A percentile compares a stretch with the other conserved stretches of the same genome.
Conservation (phyloP, 2,888 invertebrate species). For the Chalcis sispes region DNA sequence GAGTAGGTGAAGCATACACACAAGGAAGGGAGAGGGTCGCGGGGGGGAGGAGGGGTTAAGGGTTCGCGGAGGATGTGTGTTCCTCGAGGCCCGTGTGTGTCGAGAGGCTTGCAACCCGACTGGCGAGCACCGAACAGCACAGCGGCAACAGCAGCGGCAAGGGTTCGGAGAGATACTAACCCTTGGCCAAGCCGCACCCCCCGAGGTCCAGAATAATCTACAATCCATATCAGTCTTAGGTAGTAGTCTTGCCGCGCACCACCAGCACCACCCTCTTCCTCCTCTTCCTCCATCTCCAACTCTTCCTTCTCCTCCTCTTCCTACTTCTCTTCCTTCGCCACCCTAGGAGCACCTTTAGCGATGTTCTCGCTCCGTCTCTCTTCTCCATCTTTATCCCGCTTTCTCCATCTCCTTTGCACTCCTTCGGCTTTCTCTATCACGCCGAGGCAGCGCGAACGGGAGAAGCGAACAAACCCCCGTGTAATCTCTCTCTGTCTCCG, state of each 20-base stretch:
- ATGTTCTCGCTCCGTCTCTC: too few species aligned
- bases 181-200: constrained; percentile 64
- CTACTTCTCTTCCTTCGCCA: constrained; percentile 41
- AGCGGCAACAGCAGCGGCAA: constrained; percentile 34
- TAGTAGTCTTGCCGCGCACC: constrained; percentile 69
- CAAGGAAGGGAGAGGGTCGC: too few species aligned
- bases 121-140: constrained; percentile 15
- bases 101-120: constrained; percentile 6
- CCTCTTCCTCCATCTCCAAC: constrained; percentile 56
- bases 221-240: constrained; percentile 76
- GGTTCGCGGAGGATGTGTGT: not conserved
- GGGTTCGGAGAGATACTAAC: constrained; percentile 60
- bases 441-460: constrained; percentile 9
- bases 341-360: too few species aligned
- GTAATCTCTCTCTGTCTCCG: constrained; percentile 62
- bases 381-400: constrained; percentile 53
- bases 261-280: constrained; percentile 66
- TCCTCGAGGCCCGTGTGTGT: not conserved
- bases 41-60: too few species aligned
- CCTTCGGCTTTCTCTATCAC: constrained; percentile 31
- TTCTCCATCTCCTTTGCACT: constrained; percentile 56
- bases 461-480: constrained; percentile 32
- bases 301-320: constrained; percentile 52
- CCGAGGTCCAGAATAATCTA: constrained; percentile 76
- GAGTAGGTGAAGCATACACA: too few species aligned